Base-by-base conservation (phyloP, 2,797 vertebrate species). In the Muscicapa comitata region DNA sequence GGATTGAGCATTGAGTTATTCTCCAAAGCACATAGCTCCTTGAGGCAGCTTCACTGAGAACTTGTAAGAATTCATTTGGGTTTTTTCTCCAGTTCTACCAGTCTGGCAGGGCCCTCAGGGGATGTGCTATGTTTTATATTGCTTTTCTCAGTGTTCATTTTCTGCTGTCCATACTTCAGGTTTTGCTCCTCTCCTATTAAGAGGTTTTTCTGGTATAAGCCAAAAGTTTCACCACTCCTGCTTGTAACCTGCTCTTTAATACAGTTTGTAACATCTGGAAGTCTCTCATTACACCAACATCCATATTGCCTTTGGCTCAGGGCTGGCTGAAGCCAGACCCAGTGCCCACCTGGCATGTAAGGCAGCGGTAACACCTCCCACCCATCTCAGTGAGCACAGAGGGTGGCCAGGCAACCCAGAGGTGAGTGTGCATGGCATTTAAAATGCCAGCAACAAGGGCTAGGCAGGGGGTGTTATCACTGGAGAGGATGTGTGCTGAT, bases 391-490 rank as follows among this genome's bases (percentile, higher is more conserved):
- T 6, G 85, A 77, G 50, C 25, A 7, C 8, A 28, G 62, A 31
- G 50, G 24, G 20, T 35, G 57, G 50, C 9, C 21, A 86, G 55
- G 65, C 31, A 61, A 26, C 35, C 58, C 65, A 65, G 59, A 29
- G 37, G 7, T 0, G 13, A 67, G 18, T 1, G 43, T 42, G n/a
- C 0, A 0, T 28, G 25, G 28, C 54, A 57, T 66, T 75, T 18
- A 72, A n/a, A 91, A 71, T 40, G 63, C 33, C 55, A 26, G 13
- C 35, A 38, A 10, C 9, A 26, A 37, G 4, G 13, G 31, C 59
- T 35, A 43, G 43, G 20, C 33, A 63, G 37, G 33, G 13, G 14
- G 21, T 53, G 57, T 33, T 73, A 11, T 7, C 57, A 43, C 42
- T 3, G 1, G 7, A 70, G 35, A 31, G 28, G 28, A 24, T 1